These are phyloP conservation scores for Micrasema minimum DNA, from an alignment of 1,140 invertebrate genomes.

Conservation along the genomic window DNA sequence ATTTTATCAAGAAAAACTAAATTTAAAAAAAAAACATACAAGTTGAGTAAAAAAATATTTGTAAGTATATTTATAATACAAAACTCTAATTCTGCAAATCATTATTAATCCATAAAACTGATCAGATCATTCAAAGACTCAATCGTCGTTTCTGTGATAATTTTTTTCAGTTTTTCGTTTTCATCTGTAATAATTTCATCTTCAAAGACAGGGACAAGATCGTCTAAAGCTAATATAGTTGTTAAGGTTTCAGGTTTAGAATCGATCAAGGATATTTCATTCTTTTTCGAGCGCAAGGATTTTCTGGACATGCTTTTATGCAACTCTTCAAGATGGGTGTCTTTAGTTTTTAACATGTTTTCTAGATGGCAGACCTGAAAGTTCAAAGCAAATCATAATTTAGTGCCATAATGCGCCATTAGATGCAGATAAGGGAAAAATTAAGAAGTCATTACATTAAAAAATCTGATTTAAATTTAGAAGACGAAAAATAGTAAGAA, in stretches of 20 bases:
- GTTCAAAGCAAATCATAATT: too few species aligned
- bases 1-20: too few species aligned
- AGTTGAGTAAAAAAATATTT: too few species aligned
- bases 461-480: too few species aligned
- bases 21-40: too few species aligned
- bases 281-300: slow-evolving; percentile 28
- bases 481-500: too few species aligned
- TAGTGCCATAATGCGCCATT: too few species aligned
- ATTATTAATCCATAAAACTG: slow-evolving; percentile 25
- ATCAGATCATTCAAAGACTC: slow-evolving; percentile 22
- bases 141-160: background rate
- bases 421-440: too few species aligned
- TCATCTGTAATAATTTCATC: background rate
- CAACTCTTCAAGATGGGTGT: slow-evolving; percentile 70
- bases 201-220: background rate
- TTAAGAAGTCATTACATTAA: too few species aligned
- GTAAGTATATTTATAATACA: too few species aligned
- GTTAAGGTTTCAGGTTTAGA: slow-evolving; percentile 1
- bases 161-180: background rate
- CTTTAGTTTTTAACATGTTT: slow-evolving; percentile 67
- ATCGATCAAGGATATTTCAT: slow-evolving; percentile 31
- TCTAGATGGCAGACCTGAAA: slow-evolving; percentile 65
- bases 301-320: slow-evolving; percentile 43
- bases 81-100: too few species aligned
- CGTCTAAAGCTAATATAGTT: slow-evolving; percentile 1